Evolutionary conservation across 2,113 vertebrate genomes (phyloP).

Genomic region (Sialia sialis): DNA sequence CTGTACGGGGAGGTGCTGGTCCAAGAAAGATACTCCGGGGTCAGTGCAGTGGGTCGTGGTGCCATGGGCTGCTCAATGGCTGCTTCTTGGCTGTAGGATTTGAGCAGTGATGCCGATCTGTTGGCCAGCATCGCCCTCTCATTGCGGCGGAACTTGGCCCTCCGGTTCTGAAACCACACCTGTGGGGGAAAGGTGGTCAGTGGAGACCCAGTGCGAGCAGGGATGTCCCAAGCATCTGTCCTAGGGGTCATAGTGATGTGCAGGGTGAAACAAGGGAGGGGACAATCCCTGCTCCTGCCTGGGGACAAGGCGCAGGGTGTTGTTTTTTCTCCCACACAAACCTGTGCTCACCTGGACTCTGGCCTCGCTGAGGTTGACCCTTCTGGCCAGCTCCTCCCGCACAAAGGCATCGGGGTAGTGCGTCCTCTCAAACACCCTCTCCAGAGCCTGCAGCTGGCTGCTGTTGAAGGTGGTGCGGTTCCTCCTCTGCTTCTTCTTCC

Average conservation of each 20-base stretch:
- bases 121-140: constrained; percentile 79
- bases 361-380: constrained; percentile 81
- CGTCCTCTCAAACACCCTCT: constrained; percentile 80
- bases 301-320: neutral
- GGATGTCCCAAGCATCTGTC: neutral
- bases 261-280: neutral
- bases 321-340: neutral
- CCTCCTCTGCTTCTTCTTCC: constrained; percentile 81
- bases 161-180: constrained; percentile 86
- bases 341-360: constrained; percentile 78
- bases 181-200: neutral
- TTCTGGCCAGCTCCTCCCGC: constrained; percentile 78
- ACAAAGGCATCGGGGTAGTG: constrained; percentile 83
- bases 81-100: constrained; percentile 78
- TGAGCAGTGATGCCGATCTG: constrained; percentile 75
- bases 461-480: constrained; percentile 86
- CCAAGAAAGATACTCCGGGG: constrained; percentile 78
- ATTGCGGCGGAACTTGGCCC: constrained; percentile 82
- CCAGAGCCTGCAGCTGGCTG: constrained; percentile 82
- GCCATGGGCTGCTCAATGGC: constrained; percentile 79
- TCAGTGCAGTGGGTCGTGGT: constrained; percentile 69
- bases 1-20: constrained; percentile 75
- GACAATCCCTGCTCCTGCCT: neutral
- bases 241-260: fast-evolving
- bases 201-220: fast-evolving